Evolutionary conservation across 2,797 vertebrate genomes (phyloP), one percentile per base, ranked within the genome.

Genomic region (Scolopax bukidnonensis): DNA sequence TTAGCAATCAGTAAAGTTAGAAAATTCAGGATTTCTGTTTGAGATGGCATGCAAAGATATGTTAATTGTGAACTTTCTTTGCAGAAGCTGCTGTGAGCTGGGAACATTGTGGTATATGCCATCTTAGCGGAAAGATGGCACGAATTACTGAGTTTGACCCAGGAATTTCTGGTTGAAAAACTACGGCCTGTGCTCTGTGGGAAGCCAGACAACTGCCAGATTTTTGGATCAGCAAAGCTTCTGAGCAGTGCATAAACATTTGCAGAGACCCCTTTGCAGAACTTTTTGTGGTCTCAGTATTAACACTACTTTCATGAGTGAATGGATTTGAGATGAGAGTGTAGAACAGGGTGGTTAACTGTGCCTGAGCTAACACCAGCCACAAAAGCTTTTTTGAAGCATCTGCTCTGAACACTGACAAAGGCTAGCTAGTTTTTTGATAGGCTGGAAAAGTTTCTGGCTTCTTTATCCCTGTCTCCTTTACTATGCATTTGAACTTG

Each of bases 401-500:
- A 51, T 65, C 45, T 87, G 25, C 27, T 77, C 70, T 1, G 2
- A 84, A 69, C 0, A 1, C 23, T 68, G 57, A 15, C 17, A 50
- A 57, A 71, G 48, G 48, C 33, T n/a, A 45, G 2, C 33, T 54
- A 53, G 6, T 32, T 70, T 82, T 79, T 59, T 68, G 19, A 53
- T 50, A 61, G 69, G 33, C 36, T 70, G 19, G 60, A 74, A 71
- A 93, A 57, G 10, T 54, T 91, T 95, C 28, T 71, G 45, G 10
- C 18, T 85, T 48, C 36, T 47, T 64, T 87, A 40, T 48, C 40
- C 15, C 45, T 33, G 7, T 60, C 51, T 83, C 21, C 20, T 76
- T 87, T 90, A 43, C 70, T 84, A 23, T 73, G 74, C 36, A 12
- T 41, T 90, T 84, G 84, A 90, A 84, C 76, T 91, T 75, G 90